Evolutionary conservation across 2,113 vertebrate genomes (phyloP).

Genomic region (Asarcornis scutulata): DNA sequence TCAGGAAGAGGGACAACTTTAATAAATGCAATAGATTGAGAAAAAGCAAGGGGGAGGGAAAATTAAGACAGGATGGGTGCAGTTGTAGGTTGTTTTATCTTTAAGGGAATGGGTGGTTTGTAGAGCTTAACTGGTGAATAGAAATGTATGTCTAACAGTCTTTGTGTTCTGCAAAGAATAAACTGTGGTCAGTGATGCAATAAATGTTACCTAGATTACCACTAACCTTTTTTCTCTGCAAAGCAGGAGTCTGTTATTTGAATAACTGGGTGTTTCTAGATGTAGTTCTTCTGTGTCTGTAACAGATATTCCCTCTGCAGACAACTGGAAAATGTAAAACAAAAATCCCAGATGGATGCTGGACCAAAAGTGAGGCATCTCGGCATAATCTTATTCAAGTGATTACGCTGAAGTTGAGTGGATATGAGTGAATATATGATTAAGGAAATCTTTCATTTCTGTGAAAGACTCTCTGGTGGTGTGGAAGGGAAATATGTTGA

Average conservation of each 20-base stretch:
- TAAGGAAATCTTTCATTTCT: constrained; percentile 20
- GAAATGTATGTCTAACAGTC: neutral
- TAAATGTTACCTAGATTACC: neutral
- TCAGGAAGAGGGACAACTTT: neutral
- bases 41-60: neutral
- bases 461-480: constrained; percentile 1
- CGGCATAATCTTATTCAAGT: neutral
- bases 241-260: neutral
- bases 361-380: neutral
- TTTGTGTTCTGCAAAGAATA: neutral
- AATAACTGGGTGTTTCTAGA: constrained; percentile 22
- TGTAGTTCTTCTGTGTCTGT: neutral
- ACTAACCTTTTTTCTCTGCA: neutral
- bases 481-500: neutral
- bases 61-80: neutral
- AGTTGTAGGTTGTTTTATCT: neutral
- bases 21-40: neutral
- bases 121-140: neutral
- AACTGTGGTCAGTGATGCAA: neutral
- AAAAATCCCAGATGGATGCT: constrained; percentile 36
- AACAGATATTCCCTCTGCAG: constrained; percentile 23
- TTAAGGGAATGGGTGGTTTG: neutral
- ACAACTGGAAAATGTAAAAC: constrained; percentile 25
- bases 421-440: constrained; percentile 18
- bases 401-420: constrained; percentile 10